A percentile compares a stretch with the other conserved stretches of the same genome.
phyloP scores from a whole-genome alignment of 2,888 invertebrate species.

The Melanotus villosus region DNA sequence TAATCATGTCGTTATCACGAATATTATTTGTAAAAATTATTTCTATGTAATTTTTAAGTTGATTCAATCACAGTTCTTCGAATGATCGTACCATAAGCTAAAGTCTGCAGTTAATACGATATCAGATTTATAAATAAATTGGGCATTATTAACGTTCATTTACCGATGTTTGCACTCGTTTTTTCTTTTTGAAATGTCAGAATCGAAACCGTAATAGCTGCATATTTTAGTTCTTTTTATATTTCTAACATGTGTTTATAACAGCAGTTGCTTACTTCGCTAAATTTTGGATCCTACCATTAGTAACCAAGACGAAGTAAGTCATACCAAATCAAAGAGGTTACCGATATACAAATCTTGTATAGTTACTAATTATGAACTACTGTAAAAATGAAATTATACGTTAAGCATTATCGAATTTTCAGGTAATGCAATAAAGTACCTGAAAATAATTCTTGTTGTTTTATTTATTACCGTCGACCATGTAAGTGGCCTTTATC shows the following conservation, averaged over 20 bases:
- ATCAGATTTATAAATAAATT: constrained; percentile 13
- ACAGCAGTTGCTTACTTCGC: constrained; percentile 34
- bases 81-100: neutral
- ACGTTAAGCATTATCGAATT: constrained; percentile 64
- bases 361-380: constrained; percentile 53
- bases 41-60: constrained; percentile 34
- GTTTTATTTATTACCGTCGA: constrained; percentile 33
- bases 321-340: constrained; percentile 61
- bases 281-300: constrained; percentile 26
- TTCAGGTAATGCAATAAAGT: constrained; percentile 67
- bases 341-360: constrained; percentile 63
- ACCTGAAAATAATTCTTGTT: constrained; percentile 63
- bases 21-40: constrained; percentile 31
- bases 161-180: constrained; percentile 15
- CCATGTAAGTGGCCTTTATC: too few species aligned
- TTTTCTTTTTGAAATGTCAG: neutral
- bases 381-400: constrained; percentile 63
- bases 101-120: neutral
- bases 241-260: constrained; percentile 14
- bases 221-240: constrained; percentile 14
- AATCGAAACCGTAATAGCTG: neutral
- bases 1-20: constrained; percentile 36
- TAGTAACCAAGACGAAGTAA: constrained; percentile 43
- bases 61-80: neutral
- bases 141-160: constrained; percentile 32